Evolutionary conservation across 2,797 vertebrate species (phyloP), one percentile per base, ranked within the genome.

Genomic region (Acipenser oxyrinchus): DNA sequence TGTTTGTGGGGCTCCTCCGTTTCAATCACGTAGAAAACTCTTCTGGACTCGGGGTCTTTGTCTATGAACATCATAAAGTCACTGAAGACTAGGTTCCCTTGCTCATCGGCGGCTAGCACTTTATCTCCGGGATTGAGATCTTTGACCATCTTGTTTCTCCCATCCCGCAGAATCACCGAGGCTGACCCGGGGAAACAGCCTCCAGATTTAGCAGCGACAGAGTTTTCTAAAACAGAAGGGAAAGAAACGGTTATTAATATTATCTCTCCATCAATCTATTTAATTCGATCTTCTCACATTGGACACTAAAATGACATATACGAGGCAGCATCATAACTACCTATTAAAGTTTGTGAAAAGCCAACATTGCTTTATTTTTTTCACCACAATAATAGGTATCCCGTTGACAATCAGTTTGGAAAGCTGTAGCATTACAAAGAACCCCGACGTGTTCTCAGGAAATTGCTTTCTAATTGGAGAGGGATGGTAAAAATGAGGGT

Each of bases 21-120:
- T 79, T 99, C 94, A 48, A 99, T 92, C 63, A 87, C 93, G 6
- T 95, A 92, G 84, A 95, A 98, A 71, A 93, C 76, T 82, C 93
- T 91, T 77, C 75, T 86, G 66, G 89, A 89, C 23, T 78, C 58
- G 0, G 88, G 81, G 79, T 95, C 93, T 69, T 79, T 90, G 84
- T 99, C 97, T 1, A 95, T 81, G 87, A 99, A 99, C 78, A 93
- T 74, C 72, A 99, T 86, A 87, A 99, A 97, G 78, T 98, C 94
- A 1, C 92, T 98, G 88, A 92, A 96, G 15, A 93, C 74, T 50
- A 92, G 86, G 9, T 72, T 87, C 12, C 95, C 96, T 0, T 82
- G 76, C 0, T 77, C 76, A 64, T 96, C 93, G 0, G 93, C 93
- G 0, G 93, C 90, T 85, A 97, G 82, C 71, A 99, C 93, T 65